phyloP scores from a whole-genome alignment of 2,113 vertebrate genomes.

The Alligator sinensis region DNA sequence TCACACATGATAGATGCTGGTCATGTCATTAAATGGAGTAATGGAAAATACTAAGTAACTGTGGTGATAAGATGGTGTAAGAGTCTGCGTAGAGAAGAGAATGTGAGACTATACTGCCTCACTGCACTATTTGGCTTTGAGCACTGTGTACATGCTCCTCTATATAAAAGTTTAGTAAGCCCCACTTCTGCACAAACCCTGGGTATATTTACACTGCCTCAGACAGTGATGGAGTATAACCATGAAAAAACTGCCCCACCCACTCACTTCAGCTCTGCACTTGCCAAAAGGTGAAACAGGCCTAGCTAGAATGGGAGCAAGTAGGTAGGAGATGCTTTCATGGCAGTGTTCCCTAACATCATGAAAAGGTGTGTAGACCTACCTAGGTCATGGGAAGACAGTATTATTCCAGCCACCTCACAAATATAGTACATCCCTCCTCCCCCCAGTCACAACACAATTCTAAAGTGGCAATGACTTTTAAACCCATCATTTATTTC shows the following conservation, averaged over 20 bases:
- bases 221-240: not conserved
- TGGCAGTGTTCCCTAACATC: too few relatives aligned
- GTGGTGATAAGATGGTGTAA: not conserved
- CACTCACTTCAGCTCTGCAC: too few relatives aligned
- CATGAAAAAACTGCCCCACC: not conserved
- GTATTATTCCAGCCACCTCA: too few relatives aligned
- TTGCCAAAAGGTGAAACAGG: not conserved
- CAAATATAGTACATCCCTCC: too few relatives aligned
- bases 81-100: not conserved
- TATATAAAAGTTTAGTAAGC: not conserved
- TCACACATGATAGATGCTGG: not conserved
- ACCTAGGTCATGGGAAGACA: too few relatives aligned
- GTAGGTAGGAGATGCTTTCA: not conserved
- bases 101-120: not conserved
- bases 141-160: too few relatives aligned
- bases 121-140: not conserved
- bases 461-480: too few relatives aligned
- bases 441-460: too few relatives aligned
- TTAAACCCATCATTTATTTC: too few relatives aligned
- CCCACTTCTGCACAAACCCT: not conserved
- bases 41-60: not conserved
- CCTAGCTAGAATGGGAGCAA: not conserved
- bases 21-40: accelerated
- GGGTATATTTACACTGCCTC: not conserved
- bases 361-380: too few relatives aligned